These are phyloP conservation scores for Hypomesus transpacificus DNA, from an alignment of 2,113 vertebrate species.

Conservation along the genomic window DNA sequence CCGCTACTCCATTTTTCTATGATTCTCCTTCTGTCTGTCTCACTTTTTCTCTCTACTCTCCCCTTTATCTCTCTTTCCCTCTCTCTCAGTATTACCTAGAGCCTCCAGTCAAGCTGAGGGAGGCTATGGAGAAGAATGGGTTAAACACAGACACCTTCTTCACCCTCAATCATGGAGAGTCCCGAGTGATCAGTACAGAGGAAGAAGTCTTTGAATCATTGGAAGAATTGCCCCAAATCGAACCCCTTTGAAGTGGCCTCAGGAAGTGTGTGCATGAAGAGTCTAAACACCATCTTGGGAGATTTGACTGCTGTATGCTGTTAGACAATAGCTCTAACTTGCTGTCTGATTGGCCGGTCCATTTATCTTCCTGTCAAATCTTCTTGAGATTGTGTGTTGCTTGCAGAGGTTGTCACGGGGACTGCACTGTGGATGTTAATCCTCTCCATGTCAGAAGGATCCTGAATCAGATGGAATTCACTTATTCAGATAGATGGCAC, in stretches of 20 bases:
- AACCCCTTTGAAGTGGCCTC: background rate
- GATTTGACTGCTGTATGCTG: no score
- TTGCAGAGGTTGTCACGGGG: no score
- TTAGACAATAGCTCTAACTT: background rate
- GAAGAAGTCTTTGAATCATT: constrained; percentile 67
- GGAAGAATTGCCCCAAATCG: background rate
- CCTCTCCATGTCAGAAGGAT: no score
- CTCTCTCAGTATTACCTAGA: constrained; percentile 85
- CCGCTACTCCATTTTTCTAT: no score
- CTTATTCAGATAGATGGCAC: no score
- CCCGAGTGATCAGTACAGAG: constrained; percentile 72
- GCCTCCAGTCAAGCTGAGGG: constrained; percentile 81
- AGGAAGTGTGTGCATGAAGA: background rate
- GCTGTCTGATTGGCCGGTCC: background rate
- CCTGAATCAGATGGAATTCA: no score
- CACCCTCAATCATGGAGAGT: constrained; percentile 87
- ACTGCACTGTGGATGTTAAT: no score
- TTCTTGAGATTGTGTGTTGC: no score
- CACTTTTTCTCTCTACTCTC: background rate
- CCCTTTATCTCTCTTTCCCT: background rate
- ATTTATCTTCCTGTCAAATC: no score
- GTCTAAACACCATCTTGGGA: background rate
- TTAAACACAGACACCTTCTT: constrained; percentile 85
- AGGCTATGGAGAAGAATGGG: constrained; percentile 81
- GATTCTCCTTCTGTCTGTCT: background rate